Percentiles rank a stretch among this genome's conserved stretches.
These are phyloP conservation scores for Axea sp. DNA, from an alignment of 2,888 invertebrate species.

Conservation along the genomic window DNA sequence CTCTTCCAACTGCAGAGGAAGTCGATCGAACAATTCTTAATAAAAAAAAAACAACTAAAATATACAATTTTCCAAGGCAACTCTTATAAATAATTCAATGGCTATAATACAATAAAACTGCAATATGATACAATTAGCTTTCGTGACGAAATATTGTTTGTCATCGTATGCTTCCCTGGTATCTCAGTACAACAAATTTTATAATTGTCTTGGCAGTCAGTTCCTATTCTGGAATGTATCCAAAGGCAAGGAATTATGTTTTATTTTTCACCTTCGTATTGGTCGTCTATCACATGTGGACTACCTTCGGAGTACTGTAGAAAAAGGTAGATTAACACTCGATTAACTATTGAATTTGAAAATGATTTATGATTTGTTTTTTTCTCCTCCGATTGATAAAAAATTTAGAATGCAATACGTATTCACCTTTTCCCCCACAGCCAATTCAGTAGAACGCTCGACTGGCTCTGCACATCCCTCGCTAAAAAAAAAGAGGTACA, in stretches of 20 bases:
- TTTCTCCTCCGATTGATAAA: constrained; percentile 25
- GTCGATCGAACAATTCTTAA: constrained; percentile 32
- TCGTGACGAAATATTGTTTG: constrained; percentile 20
- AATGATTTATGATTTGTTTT: constrained; percentile 11
- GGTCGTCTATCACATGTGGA: constrained; percentile 77
- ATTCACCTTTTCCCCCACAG: constrained; percentile 86
- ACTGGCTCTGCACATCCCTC: constrained; percentile 88
- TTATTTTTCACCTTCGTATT: constrained; percentile 62
- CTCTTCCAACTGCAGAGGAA: constrained; percentile 23
- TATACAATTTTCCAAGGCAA: constrained; percentile 65
- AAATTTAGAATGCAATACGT: constrained; percentile 51
- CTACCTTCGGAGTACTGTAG: constrained; percentile 78
- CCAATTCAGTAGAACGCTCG: constrained; percentile 90
- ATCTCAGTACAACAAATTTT: constrained; percentile 45
- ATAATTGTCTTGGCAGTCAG: constrained; percentile 70
- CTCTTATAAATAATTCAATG: constrained; percentile 62
- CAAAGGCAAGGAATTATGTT: constrained; percentile 66
- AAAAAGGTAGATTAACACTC: constrained; percentile 50
- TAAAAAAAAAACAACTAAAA: constrained; percentile 63
- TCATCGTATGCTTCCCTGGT: constrained; percentile 12
- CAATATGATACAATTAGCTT: constrained; percentile 53
- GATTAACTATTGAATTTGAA: constrained; percentile 12
- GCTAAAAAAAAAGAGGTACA: constrained; percentile 84
- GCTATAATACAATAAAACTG: constrained; percentile 59
- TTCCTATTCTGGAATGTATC: constrained; percentile 75